Evolutionary conservation across 2,888 invertebrate species (phyloP).

Genomic region (Chalcis sispes): DNA sequence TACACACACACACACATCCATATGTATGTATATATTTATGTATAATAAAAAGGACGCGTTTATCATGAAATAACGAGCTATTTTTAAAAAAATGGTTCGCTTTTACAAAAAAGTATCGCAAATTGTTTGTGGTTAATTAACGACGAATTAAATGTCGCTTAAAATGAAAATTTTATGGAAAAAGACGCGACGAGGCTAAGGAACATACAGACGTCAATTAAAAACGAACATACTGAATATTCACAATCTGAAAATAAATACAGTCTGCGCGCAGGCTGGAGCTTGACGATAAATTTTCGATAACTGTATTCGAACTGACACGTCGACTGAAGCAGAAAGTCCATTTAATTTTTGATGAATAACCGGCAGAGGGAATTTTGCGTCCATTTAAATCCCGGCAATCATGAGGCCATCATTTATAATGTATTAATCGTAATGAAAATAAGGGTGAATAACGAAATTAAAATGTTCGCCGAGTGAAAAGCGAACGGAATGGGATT

Average conservation of each 20-base stretch:
- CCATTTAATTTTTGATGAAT: slow-evolving; percentile 41
- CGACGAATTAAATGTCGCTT: too few relatives aligned
- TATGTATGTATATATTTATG: too few relatives aligned
- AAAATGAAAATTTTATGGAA: too few relatives aligned
- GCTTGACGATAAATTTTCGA: slow-evolving; percentile 31
- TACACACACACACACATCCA: too few relatives aligned
- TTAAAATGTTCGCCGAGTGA: slow-evolving; percentile 48
- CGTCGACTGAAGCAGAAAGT: slow-evolving; percentile 10
- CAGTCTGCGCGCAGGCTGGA: background rate
- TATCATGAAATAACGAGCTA: too few relatives aligned
- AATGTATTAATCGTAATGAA: slow-evolving; percentile 37
- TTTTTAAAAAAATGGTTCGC: too few relatives aligned
- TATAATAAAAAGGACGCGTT: too few relatives aligned
- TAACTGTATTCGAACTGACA: slow-evolving; percentile 15
- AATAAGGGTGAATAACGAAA: slow-evolving; percentile 54
- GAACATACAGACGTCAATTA: slow-evolving; percentile 11
- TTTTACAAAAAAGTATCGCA: too few relatives aligned
- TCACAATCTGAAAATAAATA: slow-evolving; percentile 18
- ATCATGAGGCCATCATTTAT: slow-evolving; percentile 9
- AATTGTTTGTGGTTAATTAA: too few relatives aligned
- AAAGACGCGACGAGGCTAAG: too few relatives aligned
- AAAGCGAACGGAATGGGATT: slow-evolving; percentile 47
- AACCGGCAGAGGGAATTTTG: background rate
- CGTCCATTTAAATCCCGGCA: slow-evolving; percentile 11
- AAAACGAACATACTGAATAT: background rate